Percentiles rank a stretch among this genome's conserved stretches.
These are phyloP conservation scores for Eupleurogrammus muticus DNA, from an alignment of 2,797 vertebrate species.

Conservation along the genomic window DNA sequence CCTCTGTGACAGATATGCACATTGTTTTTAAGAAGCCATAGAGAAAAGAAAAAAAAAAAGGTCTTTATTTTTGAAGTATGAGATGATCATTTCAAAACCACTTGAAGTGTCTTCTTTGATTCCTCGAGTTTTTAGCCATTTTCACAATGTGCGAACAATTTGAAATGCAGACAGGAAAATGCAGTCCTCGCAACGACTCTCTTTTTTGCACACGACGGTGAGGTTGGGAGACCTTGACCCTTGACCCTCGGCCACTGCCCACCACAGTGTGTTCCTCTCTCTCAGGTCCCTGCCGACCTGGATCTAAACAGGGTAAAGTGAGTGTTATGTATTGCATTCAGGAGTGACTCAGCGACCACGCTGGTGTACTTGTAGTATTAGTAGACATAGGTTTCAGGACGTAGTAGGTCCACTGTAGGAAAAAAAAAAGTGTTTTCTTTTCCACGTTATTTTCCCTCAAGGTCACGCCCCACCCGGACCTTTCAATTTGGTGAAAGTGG, in stretches of 20 bases:
- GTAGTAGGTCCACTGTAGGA: slow-evolving; percentile 87
- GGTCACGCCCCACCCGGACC: slow-evolving; percentile 1
- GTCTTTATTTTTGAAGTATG: slow-evolving; percentile 72
- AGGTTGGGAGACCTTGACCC: slow-evolving; percentile 65
- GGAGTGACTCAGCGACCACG: slow-evolving; percentile 88
- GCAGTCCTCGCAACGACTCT: slow-evolving; percentile 73
- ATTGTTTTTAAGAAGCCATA: slow-evolving; percentile 69
- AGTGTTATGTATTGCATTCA: slow-evolving; percentile 91
- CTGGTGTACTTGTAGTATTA: slow-evolving; percentile 89
- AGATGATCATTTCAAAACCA: slow-evolving; percentile 66
- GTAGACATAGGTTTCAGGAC: slow-evolving; percentile 85
- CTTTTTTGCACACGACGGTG: slow-evolving; percentile 74
- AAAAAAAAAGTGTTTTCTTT: slow-evolving; percentile 75
- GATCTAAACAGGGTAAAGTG: slow-evolving; percentile 97
- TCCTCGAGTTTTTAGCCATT: slow-evolving; percentile 50
- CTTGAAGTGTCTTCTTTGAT: slow-evolving; percentile 62
- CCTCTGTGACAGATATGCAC: slow-evolving; percentile 74
- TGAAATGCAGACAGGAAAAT: slow-evolving; percentile 66
- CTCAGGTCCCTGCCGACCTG: slow-evolving; percentile 88
- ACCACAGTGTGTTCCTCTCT: slow-evolving; percentile 80
- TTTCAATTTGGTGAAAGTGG: slow-evolving; percentile 48
- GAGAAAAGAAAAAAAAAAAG: slow-evolving; percentile 38
- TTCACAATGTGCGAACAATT: slow-evolving; percentile 52
- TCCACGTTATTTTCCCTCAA: slow-evolving; percentile 44
- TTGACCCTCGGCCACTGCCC: slow-evolving; percentile 62